Percentiles rank a stretch among this genome's conserved stretches.
Evolutionary conservation across 2,888 invertebrate genomes (phyloP).

Genomic region (Hyppa rectilinea): DNA sequence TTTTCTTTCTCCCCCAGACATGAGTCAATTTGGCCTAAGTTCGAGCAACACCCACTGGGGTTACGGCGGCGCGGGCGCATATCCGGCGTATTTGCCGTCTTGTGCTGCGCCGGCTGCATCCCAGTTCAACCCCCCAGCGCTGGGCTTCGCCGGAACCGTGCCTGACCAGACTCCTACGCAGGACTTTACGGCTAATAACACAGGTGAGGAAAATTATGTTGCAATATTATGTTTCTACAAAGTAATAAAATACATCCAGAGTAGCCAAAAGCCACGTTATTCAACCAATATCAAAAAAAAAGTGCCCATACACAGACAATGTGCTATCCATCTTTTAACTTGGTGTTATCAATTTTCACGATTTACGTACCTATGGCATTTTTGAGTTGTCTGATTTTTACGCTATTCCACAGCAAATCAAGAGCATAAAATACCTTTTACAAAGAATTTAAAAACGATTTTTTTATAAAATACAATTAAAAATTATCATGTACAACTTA

Average conservation of each 20-base stretch:
- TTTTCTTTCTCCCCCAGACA: conserved; percentile 90
- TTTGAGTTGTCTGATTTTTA: neutral
- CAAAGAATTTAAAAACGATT: neutral
- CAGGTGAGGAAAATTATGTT: conserved; percentile 78
- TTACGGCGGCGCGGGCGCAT: conserved; percentile 96
- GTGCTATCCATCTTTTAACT: too few relatives aligned
- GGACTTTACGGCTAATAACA: conserved; percentile 91
- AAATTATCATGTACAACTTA: too few relatives aligned
- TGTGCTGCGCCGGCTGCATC: conserved; percentile 93
- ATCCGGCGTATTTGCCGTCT: conserved; percentile 96
- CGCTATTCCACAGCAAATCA: neutral
- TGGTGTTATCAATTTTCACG: neutral
- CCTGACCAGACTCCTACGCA: conserved; percentile 92
- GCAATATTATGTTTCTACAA: neutral
- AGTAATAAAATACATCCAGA: too few relatives aligned
- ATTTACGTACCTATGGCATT: neutral
- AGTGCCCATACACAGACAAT: too few relatives aligned
- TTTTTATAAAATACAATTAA: too few relatives aligned
- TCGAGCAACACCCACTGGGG: conserved; percentile 97
- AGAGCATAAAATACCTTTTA: neutral
- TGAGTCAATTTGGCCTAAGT: conserved; percentile 96
- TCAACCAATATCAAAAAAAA: too few relatives aligned
- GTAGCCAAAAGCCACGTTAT: too few relatives aligned
- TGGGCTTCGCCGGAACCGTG: conserved; percentile 93
- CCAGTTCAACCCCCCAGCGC: conserved; percentile 94